Conservation (phyloP, 1,140 invertebrate genomes). For the Campoletis sonorensis region DNA sequence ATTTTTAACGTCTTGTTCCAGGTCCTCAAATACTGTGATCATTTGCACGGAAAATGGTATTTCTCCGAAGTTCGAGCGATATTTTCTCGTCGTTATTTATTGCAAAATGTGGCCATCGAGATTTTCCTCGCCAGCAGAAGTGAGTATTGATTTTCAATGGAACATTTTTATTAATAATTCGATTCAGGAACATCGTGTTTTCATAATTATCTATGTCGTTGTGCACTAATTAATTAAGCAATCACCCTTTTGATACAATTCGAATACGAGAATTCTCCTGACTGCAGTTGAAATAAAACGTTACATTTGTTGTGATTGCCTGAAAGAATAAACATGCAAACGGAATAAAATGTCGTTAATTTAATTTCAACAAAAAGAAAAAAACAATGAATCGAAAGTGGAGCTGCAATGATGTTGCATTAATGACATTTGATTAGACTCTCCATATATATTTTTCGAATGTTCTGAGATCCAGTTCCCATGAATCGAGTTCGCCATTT, state of each 20-base stretch:
- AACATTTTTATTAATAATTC: neutral
- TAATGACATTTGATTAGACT: too few relatives aligned
- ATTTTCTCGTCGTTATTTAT: slow-evolving; percentile 95
- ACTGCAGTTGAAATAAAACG: too few relatives aligned
- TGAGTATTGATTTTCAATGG: slow-evolving; percentile 79
- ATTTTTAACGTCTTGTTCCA: slow-evolving; percentile 75
- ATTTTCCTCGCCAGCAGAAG: slow-evolving; percentile 99
- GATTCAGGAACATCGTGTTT: neutral
- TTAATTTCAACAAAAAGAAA: too few relatives aligned
- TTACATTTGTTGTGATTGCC: too few relatives aligned
- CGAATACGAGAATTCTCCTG: too few relatives aligned
- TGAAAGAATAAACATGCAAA: too few relatives aligned
- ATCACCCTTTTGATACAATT: too few relatives aligned
- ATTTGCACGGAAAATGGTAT: slow-evolving; percentile 99
- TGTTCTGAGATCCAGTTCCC: neutral
- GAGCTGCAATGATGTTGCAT: too few relatives aligned
- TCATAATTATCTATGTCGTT: neutral
- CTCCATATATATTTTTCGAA: neutral
- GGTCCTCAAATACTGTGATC: slow-evolving; percentile 98
- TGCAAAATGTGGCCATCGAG: slow-evolving; percentile 98
- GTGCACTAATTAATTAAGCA: neutral
- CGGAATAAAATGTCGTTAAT: too few relatives aligned
- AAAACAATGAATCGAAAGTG: too few relatives aligned
- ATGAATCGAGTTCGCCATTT: neutral
- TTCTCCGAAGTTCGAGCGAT: slow-evolving; percentile 99